phyloP scores from a whole-genome alignment of 2,113 vertebrate genomes.

The Caracal caracal region DNA sequence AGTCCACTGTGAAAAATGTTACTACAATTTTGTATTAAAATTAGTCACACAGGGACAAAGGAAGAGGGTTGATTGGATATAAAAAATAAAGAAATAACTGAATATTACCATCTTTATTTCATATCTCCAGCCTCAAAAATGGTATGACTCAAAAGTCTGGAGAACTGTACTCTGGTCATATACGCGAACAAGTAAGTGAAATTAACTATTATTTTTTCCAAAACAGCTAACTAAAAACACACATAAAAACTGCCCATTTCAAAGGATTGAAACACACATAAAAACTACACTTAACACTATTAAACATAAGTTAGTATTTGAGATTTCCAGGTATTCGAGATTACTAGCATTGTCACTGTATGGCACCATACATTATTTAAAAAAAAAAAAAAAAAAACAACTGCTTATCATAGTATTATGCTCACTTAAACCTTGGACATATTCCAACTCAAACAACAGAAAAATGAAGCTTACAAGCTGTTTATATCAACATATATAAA shows the following conservation, averaged over 20 bases:
- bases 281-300: background rate
- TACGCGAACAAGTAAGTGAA: background rate
- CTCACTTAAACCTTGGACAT: background rate
- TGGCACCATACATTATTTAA: background rate
- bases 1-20: background rate
- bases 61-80: background rate
- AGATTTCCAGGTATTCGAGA: background rate
- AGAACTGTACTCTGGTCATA: background rate
- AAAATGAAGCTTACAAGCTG: background rate
- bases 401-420: background rate
- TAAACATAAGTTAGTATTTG: background rate
- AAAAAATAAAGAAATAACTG: background rate
- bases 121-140: slow-evolving; percentile 23
- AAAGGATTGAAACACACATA: background rate
- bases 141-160: background rate
- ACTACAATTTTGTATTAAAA: background rate
- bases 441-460: background rate
- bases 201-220: background rate
- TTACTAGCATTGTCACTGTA: background rate
- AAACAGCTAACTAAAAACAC: background rate
- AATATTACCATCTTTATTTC: background rate
- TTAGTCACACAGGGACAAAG: background rate
- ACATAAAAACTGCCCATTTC: background rate
- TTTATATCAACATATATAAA: background rate
- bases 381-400: background rate